phyloP scores from a whole-genome alignment of 2,888 invertebrate species.

The Anorthoa munda region DNA sequence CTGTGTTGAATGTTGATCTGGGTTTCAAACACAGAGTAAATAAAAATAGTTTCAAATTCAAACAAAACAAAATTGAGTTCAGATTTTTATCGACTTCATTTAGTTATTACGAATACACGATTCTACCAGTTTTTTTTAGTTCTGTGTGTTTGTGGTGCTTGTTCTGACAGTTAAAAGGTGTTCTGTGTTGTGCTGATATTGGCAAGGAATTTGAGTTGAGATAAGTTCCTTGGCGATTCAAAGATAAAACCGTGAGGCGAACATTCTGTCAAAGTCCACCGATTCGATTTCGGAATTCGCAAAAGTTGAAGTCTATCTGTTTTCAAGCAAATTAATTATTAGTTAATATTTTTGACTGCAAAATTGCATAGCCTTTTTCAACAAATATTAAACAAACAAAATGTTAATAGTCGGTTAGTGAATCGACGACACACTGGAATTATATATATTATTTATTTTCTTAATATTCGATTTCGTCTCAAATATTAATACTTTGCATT shows the following conservation, averaged over 20 bases:
- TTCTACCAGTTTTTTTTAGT: too few relatives aligned
- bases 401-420: constrained; percentile 19
- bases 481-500: background rate
- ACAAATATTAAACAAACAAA: background rate
- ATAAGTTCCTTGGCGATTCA: background rate
- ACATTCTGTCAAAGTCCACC: constrained; percentile 17
- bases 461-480: background rate
- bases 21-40: too few relatives aligned
- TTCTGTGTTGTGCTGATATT: background rate
- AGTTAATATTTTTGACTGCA: background rate
- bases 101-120: too few relatives aligned
- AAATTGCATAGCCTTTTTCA: constrained; percentile 17
- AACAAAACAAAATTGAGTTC: too few relatives aligned
- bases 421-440: background rate
- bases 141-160: background rate
- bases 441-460: background rate
- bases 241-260: background rate
- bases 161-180: background rate
- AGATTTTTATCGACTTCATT: too few relatives aligned
- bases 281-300: constrained; percentile 11
- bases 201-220: background rate
- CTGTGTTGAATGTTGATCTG: too few relatives aligned
- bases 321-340: background rate
- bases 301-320: background rate
- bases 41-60: too few relatives aligned